A percentile compares a stretch with the other conserved stretches of the same genome.
Evolutionary conservation across 2,113 vertebrate species (phyloP).

Genomic region (Erpornis zantholeuca): DNA sequence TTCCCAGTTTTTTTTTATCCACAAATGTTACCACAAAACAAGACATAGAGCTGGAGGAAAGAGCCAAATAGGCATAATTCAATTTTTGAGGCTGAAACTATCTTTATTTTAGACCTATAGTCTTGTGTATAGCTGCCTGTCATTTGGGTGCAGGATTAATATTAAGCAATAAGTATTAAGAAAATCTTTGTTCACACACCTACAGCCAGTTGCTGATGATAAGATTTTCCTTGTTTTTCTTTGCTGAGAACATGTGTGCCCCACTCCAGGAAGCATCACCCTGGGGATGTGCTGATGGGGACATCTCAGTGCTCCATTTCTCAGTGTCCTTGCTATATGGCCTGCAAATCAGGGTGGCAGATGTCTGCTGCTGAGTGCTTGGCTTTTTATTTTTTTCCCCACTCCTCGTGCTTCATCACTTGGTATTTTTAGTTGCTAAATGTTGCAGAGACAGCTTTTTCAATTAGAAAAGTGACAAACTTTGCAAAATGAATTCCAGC

Average conservation of each 20-base stretch:
- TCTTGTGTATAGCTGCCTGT: not conserved
- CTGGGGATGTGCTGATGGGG: not conserved
- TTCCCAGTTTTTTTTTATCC: not conserved
- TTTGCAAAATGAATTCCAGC: constrained; percentile 32
- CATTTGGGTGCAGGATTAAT: not conserved
- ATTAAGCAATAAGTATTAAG: not conserved
- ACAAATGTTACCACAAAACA: not conserved
- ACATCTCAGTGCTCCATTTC: not conserved
- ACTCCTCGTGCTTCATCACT: not conserved
- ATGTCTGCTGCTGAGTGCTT: constrained; percentile 12
- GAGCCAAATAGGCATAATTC: not conserved
- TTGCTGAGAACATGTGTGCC: not conserved
- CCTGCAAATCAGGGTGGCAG: not conserved
- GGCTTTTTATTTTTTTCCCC: not conserved
- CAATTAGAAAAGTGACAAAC: constrained; percentile 50
- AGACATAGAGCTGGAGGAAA: not conserved
- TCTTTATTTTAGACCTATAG: not conserved
- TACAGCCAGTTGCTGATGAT: not conserved
- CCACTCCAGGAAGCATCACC: not conserved
- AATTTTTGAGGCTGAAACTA: not conserved
- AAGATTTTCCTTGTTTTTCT: not conserved
- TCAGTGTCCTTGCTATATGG: not conserved
- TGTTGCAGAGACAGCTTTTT: constrained; percentile 51
- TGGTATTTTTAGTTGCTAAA: constrained; percentile 49
- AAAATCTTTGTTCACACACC: not conserved